A percentile compares a stretch with the other conserved stretches of the same genome.
phyloP scores from a whole-genome alignment of 2,888 invertebrate species.

The Mayetiola destructor region DNA sequence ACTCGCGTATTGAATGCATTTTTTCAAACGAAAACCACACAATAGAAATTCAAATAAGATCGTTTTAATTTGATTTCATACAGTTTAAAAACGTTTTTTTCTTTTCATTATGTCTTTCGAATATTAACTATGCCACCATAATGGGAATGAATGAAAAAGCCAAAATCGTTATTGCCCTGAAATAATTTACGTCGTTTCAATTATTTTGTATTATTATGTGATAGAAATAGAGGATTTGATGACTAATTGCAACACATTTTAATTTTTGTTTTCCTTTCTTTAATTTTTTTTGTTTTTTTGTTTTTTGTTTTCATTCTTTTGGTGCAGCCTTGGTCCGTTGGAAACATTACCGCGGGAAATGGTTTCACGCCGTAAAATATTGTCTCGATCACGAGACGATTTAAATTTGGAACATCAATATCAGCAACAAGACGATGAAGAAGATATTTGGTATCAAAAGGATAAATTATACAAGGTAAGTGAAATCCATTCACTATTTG shows the following conservation, averaged over 20 bases:
- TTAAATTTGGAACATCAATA: slow-evolving; percentile 69
- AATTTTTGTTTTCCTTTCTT: not conserved
- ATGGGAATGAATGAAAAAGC: no score
- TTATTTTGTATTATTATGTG: no score
- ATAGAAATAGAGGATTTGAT: not conserved
- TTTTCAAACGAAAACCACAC: no score
- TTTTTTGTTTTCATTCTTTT: not conserved
- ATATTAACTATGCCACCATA: no score
- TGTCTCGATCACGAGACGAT: slow-evolving; percentile 85
- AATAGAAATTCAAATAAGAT: no score
- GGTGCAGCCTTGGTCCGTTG: slow-evolving; percentile 17
- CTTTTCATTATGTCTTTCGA: no score
- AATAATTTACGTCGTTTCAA: no score
- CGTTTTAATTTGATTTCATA: no score
- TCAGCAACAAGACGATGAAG: slow-evolving; percentile 56
- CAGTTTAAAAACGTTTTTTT: no score
- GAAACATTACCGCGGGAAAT: slow-evolving; percentile 39
- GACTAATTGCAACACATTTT: not conserved
- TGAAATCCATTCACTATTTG: no score
- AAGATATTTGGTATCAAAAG: slow-evolving; percentile 87
- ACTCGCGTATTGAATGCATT: no score
- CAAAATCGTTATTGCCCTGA: no score
- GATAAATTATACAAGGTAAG: slow-evolving; percentile 84
- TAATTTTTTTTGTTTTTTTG: not conserved
- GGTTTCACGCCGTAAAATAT: slow-evolving; percentile 83